Evolutionary conservation across 2,113 vertebrate genomes (phyloP), one percentile per base, ranked within the genome.

Genomic region (Tympanuchus pallidicinctus): DNA sequence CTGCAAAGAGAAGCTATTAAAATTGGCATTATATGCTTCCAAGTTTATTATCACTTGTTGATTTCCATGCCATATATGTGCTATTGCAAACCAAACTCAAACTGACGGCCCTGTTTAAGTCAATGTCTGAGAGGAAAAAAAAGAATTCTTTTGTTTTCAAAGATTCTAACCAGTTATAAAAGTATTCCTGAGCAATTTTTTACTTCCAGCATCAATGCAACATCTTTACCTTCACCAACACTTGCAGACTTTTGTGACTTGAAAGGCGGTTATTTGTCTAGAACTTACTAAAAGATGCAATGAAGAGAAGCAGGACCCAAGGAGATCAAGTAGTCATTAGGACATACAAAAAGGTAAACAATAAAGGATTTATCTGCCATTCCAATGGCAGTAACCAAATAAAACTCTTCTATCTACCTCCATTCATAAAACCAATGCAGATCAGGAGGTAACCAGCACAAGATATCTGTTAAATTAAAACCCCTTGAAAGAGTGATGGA

Each of bases 251-350:
- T 83, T 42, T 92, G 69, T 80, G 60, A 20, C n/a, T 45, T 73
- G 40, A 59, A 76, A 66, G 57, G 48, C 73, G 38, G 72, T 92
- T 91, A 89, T 88, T 82, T 94, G 60, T 82, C 85, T 69, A 82
- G 67, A 86, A 74, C 22, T 75, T 92, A 75, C 77, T 67, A 92
- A 94, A 93, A 42, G 66, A 66, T 38, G 45, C 34, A 34, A 8
- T 47, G 19, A 86, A 71, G 47, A 81, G 38, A 86, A 86, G 71
- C 3, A 30, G 43, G 57, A 84, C 88, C 64, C 67, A 67, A 66
- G 67, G 63, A 15, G 45, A 56, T 54, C 47, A 86, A 86, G 63
- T 0, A 64, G 24, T 38, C 36, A 85, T 76, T n/a, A 63, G 69
- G 50, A 61, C 40, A 34, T 24, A 77, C 15, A 17, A 82, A 81